Conservation (phyloP, 1,140 invertebrate genomes). For the Listronotus oregonensis region DNA sequence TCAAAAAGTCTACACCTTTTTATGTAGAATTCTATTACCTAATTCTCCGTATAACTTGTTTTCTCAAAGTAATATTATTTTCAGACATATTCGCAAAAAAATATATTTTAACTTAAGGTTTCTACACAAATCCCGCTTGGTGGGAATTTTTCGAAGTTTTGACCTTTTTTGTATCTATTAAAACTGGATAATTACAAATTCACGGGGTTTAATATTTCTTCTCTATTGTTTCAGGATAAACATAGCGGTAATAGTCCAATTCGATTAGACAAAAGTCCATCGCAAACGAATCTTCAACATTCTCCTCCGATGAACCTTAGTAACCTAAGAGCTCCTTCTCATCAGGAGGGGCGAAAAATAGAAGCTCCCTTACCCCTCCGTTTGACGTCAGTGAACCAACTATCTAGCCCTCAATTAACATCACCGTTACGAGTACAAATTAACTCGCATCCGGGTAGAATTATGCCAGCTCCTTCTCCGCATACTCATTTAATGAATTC, state of each 20-base stretch:
- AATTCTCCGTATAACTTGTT: too few species aligned
- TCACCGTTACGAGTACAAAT: conserved; percentile 59
- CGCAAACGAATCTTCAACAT: conserved; percentile 54
- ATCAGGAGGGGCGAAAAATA: conserved; percentile 34
- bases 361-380: conserved; percentile 52
- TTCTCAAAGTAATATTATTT: too few species aligned
- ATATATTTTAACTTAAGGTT: too few species aligned
- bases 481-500: conserved; percentile 45
- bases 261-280: conserved; percentile 54
- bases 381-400: conserved; percentile 39
- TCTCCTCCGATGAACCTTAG: conserved; percentile 56
- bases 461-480: conserved; percentile 42
- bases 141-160: too few species aligned
- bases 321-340: conserved; percentile 38
- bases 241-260: conserved; percentile 42
- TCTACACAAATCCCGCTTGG: too few species aligned
- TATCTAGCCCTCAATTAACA: conserved; percentile 51
- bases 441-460: conserved; percentile 54
- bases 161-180: too few species aligned
- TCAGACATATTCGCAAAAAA: too few species aligned
- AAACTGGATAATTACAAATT: too few species aligned
- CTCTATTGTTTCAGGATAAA: conserved; percentile 22
- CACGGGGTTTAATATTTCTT: not conserved
- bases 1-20: too few species aligned
- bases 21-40: too few species aligned